phyloP scores from a whole-genome alignment of 2,797 vertebrate genomes.

The Agapornis canus region DNA sequence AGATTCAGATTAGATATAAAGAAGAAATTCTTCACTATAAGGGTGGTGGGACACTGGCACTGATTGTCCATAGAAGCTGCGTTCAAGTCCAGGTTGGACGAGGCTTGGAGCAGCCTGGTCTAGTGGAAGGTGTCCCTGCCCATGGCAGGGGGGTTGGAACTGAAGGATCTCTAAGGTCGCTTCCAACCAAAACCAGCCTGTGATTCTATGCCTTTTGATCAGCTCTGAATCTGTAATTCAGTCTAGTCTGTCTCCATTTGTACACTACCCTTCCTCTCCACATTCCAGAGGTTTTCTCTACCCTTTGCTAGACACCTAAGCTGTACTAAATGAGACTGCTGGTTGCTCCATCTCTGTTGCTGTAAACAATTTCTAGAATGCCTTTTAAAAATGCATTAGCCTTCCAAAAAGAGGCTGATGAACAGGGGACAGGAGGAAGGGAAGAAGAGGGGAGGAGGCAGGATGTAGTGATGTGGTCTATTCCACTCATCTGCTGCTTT shows the following conservation, averaged over 20 bases:
- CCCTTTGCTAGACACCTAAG: neutral
- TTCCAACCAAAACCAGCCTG: neutral
- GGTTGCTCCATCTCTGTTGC: neutral
- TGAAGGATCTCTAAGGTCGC: neutral
- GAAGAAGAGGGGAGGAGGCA: neutral
- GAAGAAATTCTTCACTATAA: neutral
- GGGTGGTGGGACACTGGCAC: rapidly evolving
- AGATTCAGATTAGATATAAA: neutral
- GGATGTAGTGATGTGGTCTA: neutral
- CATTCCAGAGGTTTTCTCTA: neutral
- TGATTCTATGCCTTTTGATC: neutral
- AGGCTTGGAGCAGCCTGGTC: neutral
- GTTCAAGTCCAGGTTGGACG: neutral
- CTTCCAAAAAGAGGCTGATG: slow-evolving; percentile 39
- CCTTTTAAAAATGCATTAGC: slow-evolving; percentile 48
- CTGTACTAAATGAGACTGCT: neutral
- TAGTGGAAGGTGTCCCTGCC: neutral
- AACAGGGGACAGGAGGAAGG: neutral
- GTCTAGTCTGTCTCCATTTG: neutral
- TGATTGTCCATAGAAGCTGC: neutral
- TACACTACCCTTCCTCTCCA: neutral
- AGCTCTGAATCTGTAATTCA: neutral
- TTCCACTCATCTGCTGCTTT: neutral
- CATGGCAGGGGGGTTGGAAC: neutral
- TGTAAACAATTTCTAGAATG: slow-evolving; percentile 41